Evolutionary conservation across 2,797 vertebrate species (phyloP).

Genomic region (Toxotes lorentzi): DNA sequence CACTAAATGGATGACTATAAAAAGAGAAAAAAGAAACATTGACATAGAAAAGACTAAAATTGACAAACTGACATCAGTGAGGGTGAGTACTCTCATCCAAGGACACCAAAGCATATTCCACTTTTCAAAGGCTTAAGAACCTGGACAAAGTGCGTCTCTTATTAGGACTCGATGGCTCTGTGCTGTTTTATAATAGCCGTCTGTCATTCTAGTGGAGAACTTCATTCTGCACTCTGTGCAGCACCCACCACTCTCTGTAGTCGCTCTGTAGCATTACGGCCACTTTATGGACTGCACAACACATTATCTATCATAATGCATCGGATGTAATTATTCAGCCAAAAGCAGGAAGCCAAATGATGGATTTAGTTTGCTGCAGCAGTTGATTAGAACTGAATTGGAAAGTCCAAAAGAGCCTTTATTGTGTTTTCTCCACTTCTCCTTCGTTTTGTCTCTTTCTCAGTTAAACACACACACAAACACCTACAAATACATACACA

Average conservation of each 20-base stretch:
- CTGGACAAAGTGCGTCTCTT: constrained; percentile 53
- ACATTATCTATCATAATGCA: constrained; percentile 41
- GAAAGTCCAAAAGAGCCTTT: constrained; percentile 28
- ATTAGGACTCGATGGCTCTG: constrained; percentile 49
- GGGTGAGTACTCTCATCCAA: constrained; percentile 58
- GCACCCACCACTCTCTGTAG: constrained; percentile 7
- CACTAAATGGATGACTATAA: constrained; percentile 48
- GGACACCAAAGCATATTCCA: constrained; percentile 42
- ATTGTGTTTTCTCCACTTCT: constrained; percentile 20
- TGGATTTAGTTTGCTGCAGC: constrained; percentile 13
- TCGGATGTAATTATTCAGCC: constrained; percentile 29
- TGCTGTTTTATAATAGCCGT: constrained; percentile 47
- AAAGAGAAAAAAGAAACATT: constrained; percentile 45
- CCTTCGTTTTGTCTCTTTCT: constrained; percentile 7
- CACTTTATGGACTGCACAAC: constrained; percentile 45
- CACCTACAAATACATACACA: not conserved
- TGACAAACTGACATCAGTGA: constrained; percentile 54
- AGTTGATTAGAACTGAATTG: constrained; percentile 35
- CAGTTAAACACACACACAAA: constrained; percentile 16
- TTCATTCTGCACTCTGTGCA: constrained; percentile 3
- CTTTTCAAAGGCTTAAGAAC: constrained; percentile 57
- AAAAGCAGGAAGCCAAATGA: constrained; percentile 29
- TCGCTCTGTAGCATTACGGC: constrained; percentile 28
- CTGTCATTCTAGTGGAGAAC: constrained; percentile 44
- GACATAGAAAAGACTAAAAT: constrained; percentile 51